Evolutionary conservation across 2,113 vertebrate species (phyloP), one percentile per base, ranked within the genome.

Genomic region (Balaeniceps rex): DNA sequence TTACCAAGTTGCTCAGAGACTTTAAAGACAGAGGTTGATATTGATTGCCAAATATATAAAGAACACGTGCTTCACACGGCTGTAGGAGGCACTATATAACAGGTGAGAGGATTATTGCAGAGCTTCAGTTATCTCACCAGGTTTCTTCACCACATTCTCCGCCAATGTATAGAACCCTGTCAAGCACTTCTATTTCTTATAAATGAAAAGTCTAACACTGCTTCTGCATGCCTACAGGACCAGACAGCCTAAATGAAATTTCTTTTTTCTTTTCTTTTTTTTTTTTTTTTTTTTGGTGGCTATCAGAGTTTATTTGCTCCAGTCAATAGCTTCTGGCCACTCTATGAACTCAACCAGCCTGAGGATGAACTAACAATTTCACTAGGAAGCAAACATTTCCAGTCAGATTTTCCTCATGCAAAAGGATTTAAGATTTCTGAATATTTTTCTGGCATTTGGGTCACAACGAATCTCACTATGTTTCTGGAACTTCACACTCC

Each of bases 161-260:
- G 55, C 7, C 61, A 83, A 3, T 2, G 1, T 29, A 52, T 16
- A 46, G 51, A 40, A 3, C 1, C 2, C 6, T n/a, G 10, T 4
- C 11, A 64, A 54, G 8, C 18, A 60, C 6, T 64, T 65, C 9
- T 65, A 5, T 61, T 76, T 76, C 61, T 49, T 40, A 29, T 14
- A 75, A 81, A 51, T 26, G 7, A 74, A n/a, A 33, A 29, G 8
- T 28, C 19, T 58, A 40, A 22, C 3, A 33, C 6, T 28, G 14
- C 4, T 33, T 49, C 19, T 84, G 18, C 28, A 16, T 15, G 38
- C 16, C 11, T 66, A 19, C 5, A 29, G 51, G 3, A 77, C 3
- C 10, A 83, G 38, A 13, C 3, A 54, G 4, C 3, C 14, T n/a
- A 60, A 33, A 2, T 26, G 28, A 61, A 8, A 4, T 19, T 40